A percentile compares a stretch with the other conserved stretches of the same genome.
These are phyloP conservation scores for Hypocryptadius cinnamomeus DNA, from an alignment of 2,113 vertebrate species.

Conservation along the genomic window DNA sequence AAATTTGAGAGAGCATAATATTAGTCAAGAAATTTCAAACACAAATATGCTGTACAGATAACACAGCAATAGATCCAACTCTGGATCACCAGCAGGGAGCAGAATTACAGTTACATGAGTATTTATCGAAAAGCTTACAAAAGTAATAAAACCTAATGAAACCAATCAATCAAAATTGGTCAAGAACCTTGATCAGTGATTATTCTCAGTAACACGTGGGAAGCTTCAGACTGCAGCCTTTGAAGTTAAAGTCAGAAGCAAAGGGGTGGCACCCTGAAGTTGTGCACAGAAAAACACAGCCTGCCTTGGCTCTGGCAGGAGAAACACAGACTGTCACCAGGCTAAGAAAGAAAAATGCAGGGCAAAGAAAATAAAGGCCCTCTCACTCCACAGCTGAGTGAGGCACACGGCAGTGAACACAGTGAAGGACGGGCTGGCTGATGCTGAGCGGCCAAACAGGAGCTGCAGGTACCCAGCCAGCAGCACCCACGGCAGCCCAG, in stretches of 20 bases:
- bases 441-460: background rate
- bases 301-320: background rate
- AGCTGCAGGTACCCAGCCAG: background rate
- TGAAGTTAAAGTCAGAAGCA: background rate
- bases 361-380: background rate
- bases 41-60: background rate
- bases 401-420: rapidly evolving
- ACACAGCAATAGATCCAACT: background rate
- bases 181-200: background rate
- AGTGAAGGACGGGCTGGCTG: background rate
- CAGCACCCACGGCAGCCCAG: rapidly evolving
- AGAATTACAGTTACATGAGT: background rate
- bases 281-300: background rate
- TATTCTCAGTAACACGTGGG: background rate
- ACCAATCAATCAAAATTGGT: background rate
- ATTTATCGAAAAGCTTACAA: background rate
- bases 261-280: background rate
- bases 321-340: background rate
- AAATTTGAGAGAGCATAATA: background rate
- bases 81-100: background rate
- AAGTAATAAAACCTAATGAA: background rate
- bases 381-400: too few relatives aligned
- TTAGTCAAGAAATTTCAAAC: background rate
- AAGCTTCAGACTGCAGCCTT: background rate
- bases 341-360: background rate